Base-by-base conservation (phyloP, 2,888 invertebrate species). In the Drosophila subsilvestris region DNA sequence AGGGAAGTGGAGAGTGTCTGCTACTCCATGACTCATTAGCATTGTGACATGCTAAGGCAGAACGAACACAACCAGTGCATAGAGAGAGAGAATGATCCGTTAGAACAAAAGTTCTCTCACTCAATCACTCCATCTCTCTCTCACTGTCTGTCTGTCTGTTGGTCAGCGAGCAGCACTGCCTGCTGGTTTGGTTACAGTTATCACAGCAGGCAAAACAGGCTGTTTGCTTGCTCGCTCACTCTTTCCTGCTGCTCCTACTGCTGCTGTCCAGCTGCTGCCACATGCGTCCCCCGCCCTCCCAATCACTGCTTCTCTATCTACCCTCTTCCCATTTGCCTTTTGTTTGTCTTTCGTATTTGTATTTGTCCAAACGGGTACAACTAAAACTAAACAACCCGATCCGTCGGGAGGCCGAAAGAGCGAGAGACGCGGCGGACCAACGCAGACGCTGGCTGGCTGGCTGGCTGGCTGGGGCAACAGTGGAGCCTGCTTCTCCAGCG, bases 21-120 rank as follows among this genome's bases (percentile, higher is more conserved):
- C 27, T 42, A 61, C 85, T 65, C 32, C 74, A 76, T 83, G 86
- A 87, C 71, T 83, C 83, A 83, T 83, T 83, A 87, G 80, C 77
- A 82, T 69, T 87, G 37, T 37, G 75, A 86, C 76, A 81, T 80
- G 82, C 60, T 80, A 82, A 73, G 58, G 14, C 57, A 73, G 63
- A 42, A 54, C 61, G 67, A 51, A 60, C 72, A 65, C 59, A 42
- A 57, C 48, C 60, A 68, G 58, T 29, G 62, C 75, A 65, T 63
- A 58, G 60, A 63, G 54, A 22, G 29, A 57, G 54, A 32, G 47
- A 49, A 22, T 51, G 25, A 51, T 58, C 62, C 65, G 71, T 73
- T 65, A 58, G 45, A 63, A 65, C 20, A 63, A 72, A 59, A 65
- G 22, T 72, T 63, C 53, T 67, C 37, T 37, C n/a, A n/a, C 37